Percentiles rank a stretch among this genome's conserved stretches.
Conservation (phyloP, 1,140 invertebrate species). For the Drosophila bifasciata region DNA sequence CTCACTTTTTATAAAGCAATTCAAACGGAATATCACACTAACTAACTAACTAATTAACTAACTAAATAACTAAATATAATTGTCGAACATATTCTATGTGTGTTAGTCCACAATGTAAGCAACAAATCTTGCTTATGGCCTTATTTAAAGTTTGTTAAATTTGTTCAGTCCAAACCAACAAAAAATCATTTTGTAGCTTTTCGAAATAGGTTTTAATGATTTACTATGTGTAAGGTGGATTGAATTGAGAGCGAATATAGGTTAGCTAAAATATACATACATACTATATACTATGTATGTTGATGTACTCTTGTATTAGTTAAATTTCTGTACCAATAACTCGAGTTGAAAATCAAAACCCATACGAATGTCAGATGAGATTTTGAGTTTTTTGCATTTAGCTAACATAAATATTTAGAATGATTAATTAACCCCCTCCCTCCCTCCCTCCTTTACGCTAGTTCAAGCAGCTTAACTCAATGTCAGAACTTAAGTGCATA, state of each 20-base stretch:
- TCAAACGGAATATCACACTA: conserved; percentile 16
- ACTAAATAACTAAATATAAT: conserved; percentile 9
- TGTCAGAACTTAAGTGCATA: conserved; percentile 3
- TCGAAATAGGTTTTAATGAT: conserved; percentile 58
- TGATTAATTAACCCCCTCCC: conserved; percentile 8
- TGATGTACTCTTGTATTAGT: conserved; percentile 38
- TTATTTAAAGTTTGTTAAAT: conserved; percentile 67
- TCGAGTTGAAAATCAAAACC: conserved; percentile 57
- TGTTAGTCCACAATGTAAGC: conserved; percentile 50
- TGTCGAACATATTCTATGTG: conserved; percentile 29
- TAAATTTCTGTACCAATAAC: conserved; percentile 49
- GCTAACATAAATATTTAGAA: conserved; percentile 58
- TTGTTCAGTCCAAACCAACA: conserved; percentile 40
- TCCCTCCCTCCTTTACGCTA: conserved; percentile 31
- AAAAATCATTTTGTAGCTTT: conserved; percentile 55
- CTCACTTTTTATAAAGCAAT: conserved; percentile 65
- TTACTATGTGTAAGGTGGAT: conserved; percentile 47
- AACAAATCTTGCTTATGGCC: conserved; percentile 56
- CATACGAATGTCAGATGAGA: conserved; percentile 25
- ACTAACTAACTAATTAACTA: conserved; percentile 21
- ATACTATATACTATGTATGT: no score
- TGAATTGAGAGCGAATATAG: conserved; percentile 41
- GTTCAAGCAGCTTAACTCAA: conserved; percentile 41
- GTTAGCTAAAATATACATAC: conserved; percentile 64
- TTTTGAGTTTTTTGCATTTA: conserved; percentile 37